Conservation (phyloP, 2,113 vertebrate species). For the Stomatorhinus ivindoensis region DNA sequence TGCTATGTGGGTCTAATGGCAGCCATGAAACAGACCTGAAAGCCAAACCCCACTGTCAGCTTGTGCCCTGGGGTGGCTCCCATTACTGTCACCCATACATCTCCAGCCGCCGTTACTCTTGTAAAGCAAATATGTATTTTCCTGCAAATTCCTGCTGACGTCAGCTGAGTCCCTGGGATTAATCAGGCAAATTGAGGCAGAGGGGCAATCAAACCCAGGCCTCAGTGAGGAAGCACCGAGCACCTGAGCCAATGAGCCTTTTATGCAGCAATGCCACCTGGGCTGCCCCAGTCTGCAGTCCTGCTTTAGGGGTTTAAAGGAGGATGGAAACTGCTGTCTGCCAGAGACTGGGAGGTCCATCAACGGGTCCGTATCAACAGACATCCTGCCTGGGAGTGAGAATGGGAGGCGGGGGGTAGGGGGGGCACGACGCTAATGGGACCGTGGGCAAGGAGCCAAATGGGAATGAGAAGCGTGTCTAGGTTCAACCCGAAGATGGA, state of each 20-base stretch:
- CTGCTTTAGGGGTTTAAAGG: not conserved
- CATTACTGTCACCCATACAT: not conserved
- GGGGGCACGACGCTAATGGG: not conserved
- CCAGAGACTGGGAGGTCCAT: not conserved
- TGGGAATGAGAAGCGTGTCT: not conserved
- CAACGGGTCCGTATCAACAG: not conserved
- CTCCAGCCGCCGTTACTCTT: not conserved
- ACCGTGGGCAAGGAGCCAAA: not conserved
- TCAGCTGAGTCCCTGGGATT: not conserved
- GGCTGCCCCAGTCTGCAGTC: not conserved
- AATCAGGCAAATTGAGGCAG: not conserved
- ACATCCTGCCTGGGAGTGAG: not conserved
- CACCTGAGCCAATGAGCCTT: not conserved
- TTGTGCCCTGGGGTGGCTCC: not conserved
- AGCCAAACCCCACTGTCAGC: not conserved
- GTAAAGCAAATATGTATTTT: not conserved
- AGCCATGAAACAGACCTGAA: not conserved
- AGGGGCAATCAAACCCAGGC: not conserved
- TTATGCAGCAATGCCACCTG: not conserved
- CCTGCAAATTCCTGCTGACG: not conserved
- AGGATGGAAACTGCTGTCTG: not conserved
- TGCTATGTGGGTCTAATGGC: not conserved
- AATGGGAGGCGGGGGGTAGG: not conserved
- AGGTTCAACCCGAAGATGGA: not conserved
- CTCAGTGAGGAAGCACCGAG: not conserved